A percentile compares a stretch with the other conserved stretches of the same genome.
These are phyloP conservation scores for Bhutanitis thaidina DNA, from an alignment of 2,888 invertebrate genomes.

Conservation along the genomic window DNA sequence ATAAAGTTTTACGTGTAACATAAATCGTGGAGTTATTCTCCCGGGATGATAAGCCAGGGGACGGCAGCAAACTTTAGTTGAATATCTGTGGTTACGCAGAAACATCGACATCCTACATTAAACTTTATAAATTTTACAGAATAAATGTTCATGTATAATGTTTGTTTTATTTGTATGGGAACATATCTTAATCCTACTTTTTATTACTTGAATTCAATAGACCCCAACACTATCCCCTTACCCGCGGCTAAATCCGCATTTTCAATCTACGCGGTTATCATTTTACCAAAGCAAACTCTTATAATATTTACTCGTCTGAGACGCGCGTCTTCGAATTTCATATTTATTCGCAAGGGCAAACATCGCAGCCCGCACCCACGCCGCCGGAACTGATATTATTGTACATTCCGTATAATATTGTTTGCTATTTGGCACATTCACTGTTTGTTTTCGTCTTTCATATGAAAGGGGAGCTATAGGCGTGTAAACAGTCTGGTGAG, in stretches of 20 bases:
- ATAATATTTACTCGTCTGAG: conserved; percentile 74
- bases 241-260: conserved; percentile 68
- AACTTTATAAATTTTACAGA: no score
- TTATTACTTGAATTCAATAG: conserved; percentile 38
- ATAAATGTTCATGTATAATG: no score
- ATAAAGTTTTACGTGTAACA: conserved; percentile 74
- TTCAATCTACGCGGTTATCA: conserved; percentile 77
- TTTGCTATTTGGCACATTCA: conserved; percentile 80
- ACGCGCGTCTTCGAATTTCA: conserved; percentile 76
- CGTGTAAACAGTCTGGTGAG: conserved; percentile 72
- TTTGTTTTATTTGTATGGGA: no score
- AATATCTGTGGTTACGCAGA: conserved; percentile 5
- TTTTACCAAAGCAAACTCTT: conserved; percentile 77
- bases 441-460: conserved; percentile 78
- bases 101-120: not conserved
- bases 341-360: conserved; percentile 78
- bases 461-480: conserved; percentile 77
- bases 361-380: conserved; percentile 55
- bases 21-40: conserved; percentile 76
- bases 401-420: conserved; percentile 81
- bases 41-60: conserved; percentile 68
- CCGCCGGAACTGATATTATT: conserved; percentile 78
- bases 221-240: conserved; percentile 38
- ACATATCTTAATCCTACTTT: not conserved
- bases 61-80: conserved; percentile 21